These are phyloP conservation scores for Myotis daubentonii DNA, from an alignment of 2,797 vertebrate species.

Conservation along the genomic window DNA sequence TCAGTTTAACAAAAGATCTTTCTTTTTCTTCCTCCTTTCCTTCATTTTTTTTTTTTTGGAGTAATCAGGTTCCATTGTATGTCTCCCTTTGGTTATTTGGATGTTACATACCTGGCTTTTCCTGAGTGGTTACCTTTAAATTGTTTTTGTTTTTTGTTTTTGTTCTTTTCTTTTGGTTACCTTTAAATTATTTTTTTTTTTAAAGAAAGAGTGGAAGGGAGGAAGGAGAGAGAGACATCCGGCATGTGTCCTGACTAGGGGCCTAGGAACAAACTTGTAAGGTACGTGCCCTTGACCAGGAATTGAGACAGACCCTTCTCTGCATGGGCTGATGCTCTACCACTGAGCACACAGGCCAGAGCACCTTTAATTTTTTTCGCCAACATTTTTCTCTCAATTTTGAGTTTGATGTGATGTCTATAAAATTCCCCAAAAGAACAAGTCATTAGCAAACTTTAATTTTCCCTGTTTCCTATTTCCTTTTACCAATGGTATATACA, in stretches of 20 bases:
- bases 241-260: too few relatives aligned
- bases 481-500: background rate
- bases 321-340: background rate
- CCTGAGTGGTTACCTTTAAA: background rate
- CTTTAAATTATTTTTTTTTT: too few relatives aligned
- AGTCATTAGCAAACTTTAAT: constrained; percentile 28
- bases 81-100: background rate
- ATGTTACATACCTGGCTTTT: background rate
- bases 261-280: too few relatives aligned
- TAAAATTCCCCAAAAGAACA: background rate
- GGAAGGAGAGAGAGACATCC: background rate
- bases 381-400: constrained; percentile 17
- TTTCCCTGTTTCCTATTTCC: background rate
- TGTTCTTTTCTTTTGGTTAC: too few relatives aligned
- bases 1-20: background rate
- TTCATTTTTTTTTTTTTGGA: background rate
- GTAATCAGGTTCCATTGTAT: background rate
- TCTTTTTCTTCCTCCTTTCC: background rate
- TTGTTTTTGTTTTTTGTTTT: background rate
- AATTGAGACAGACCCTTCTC: background rate
- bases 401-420: background rate
- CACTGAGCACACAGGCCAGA: background rate
- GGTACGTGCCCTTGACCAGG: background rate
- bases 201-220: background rate
- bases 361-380: background rate